These are phyloP conservation scores for Esox lucius DNA, from an alignment of 2,797 vertebrate species.

Conservation along the genomic window DNA sequence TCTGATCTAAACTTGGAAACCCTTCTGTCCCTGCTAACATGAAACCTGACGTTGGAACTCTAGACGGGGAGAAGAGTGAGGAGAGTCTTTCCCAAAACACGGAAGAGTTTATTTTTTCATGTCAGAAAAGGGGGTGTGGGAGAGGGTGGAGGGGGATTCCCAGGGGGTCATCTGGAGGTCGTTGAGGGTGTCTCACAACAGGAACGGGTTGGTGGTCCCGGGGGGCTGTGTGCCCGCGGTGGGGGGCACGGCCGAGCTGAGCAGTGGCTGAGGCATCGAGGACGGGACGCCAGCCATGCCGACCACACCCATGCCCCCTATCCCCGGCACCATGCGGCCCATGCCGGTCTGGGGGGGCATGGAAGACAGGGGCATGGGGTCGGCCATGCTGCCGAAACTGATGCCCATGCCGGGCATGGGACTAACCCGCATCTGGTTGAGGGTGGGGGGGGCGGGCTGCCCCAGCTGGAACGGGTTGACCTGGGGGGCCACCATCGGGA, in stretches of 20 bases:
- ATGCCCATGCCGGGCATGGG: neutral
- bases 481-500: neutral
- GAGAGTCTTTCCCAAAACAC: too few species aligned
- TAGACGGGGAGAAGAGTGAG: too few species aligned
- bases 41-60: too few species aligned
- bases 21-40: too few species aligned
- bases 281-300: neutral
- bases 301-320: neutral
- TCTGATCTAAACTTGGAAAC: too few species aligned
- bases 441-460: constrained; percentile 15
- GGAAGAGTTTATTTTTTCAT: too few species aligned
- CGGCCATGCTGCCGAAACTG: constrained; percentile 10
- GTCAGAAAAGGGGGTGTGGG: neutral
- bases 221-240: neutral
- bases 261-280: constrained; percentile 13
- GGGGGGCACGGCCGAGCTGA: neutral
- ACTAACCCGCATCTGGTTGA: constrained; percentile 12
- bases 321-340: constrained; percentile 1
- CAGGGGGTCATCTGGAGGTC: neutral
- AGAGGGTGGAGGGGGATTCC: neutral
- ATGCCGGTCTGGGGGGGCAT: neutral
- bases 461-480: constrained; percentile 13
- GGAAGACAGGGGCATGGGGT: constrained; percentile 7
- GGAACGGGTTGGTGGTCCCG: constrained; percentile 16
- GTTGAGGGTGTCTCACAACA: constrained; percentile 1